A percentile compares a stretch with the other conserved stretches of the same genome.
phyloP scores from a whole-genome alignment of 2,113 vertebrate genomes.

The Trochalopteron elliotii region DNA sequence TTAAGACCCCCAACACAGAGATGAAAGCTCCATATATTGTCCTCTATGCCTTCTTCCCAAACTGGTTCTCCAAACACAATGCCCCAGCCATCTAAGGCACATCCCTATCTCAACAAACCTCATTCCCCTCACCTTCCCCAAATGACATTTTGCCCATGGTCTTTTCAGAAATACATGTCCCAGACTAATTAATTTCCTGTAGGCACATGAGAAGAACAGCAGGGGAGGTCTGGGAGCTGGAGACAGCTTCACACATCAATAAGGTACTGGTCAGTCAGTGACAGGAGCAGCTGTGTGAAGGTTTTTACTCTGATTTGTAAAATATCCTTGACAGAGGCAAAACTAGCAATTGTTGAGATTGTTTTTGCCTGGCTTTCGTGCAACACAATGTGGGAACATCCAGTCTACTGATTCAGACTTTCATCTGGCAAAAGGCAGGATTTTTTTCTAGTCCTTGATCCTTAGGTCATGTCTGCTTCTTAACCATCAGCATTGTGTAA shows the following conservation, averaged over 20 bases:
- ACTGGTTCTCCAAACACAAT: not conserved
- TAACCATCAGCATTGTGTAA: not conserved
- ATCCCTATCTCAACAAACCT: not conserved
- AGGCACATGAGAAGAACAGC: not conserved
- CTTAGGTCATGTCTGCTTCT: not conserved
- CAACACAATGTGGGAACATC: not conserved
- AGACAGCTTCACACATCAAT: not conserved
- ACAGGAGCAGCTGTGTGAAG: not conserved
- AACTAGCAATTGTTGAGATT: not conserved
- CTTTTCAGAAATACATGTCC: not conserved
- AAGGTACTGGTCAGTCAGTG: not conserved
- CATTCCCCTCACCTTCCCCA: not conserved
- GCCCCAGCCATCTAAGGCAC: not conserved
- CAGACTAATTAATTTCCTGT: not conserved
- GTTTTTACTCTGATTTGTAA: not conserved
- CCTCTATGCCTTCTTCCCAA: not conserved
- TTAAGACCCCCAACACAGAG: not conserved
- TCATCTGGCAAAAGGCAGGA: not conserved
- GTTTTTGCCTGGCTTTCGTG: not conserved
- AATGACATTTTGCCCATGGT: not conserved
- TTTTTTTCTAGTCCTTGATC: not conserved
- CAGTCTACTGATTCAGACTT: not conserved
- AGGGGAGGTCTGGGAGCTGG: conserved; percentile 2
- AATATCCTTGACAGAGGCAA: not conserved
- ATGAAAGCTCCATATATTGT: not conserved